Conservation (phyloP, 37 sponge, comb jelly and placozoan genomes). For the Chondrosia reniformis region DNA sequence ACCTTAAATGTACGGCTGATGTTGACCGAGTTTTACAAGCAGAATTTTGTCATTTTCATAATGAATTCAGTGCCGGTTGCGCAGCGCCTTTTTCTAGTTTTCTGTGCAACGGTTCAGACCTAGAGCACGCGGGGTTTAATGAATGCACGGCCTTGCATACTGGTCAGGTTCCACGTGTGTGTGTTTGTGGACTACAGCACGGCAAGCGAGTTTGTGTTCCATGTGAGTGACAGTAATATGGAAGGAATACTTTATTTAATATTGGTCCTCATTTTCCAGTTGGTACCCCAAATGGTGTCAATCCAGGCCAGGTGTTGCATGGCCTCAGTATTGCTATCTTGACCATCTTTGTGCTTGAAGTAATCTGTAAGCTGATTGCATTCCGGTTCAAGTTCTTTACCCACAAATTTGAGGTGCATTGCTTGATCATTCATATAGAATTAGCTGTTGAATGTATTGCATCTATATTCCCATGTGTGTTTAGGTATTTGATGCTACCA, state of each 20-base stretch:
- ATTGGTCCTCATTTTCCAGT: conserved; percentile 14
- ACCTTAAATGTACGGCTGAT: conserved; percentile 22
- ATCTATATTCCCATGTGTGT: neutral
- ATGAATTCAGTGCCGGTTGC: neutral
- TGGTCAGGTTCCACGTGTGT: neutral
- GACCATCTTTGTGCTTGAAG: conserved; percentile 69
- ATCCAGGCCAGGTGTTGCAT: conserved; percentile 70
- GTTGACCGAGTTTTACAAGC: conserved; percentile 13
- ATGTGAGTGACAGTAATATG: neutral
- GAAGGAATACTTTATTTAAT: neutral
- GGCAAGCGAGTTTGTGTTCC: neutral
- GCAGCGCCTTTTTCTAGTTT: neutral
- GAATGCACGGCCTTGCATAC: neutral
- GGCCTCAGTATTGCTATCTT: conserved; percentile 55
- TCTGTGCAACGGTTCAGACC: neutral
- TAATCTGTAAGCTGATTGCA: conserved; percentile 66
- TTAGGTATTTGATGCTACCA: conserved; percentile 80
- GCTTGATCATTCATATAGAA: neutral
- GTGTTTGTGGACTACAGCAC: neutral
- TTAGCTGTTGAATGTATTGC: neutral
- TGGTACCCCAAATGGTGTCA: conserved; percentile 33
- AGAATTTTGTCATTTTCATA: conserved; percentile 52
- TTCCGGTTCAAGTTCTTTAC: conserved; percentile 81
- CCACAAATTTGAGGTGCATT: conserved; percentile 79
- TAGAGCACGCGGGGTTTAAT: neutral